Evolutionary conservation across 2,797 vertebrate species (phyloP).

Genomic region (Rhynchotus rufescens): DNA sequence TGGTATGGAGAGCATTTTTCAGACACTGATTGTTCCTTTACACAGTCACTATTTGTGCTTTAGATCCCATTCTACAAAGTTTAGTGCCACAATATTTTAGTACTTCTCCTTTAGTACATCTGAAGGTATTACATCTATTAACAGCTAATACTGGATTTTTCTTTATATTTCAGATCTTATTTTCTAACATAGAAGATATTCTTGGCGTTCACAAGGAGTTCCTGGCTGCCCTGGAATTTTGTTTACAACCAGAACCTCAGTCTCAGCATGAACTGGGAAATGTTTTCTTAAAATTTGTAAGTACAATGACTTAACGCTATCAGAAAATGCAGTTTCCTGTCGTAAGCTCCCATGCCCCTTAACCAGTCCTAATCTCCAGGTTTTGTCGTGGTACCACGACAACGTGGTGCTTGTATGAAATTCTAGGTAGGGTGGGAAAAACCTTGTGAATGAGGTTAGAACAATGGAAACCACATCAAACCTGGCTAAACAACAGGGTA

Average conservation of each 20-base stretch:
- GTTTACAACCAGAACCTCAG: constrained; percentile 93
- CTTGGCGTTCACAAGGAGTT: constrained; percentile 93
- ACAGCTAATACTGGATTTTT: not conserved
- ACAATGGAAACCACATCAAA: constrained; percentile 3
- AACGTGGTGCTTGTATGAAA: constrained; percentile 59
- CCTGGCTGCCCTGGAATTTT: constrained; percentile 88
- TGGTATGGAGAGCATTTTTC: not conserved
- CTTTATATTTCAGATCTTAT: constrained; percentile 87
- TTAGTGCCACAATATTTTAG: not conserved
- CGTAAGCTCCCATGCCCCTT: constrained; percentile 8
- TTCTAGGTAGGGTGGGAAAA: constrained; percentile 79
- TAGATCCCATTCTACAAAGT: not conserved
- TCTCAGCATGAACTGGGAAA: constrained; percentile 93
- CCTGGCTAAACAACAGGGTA: not conserved
- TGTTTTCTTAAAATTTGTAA: constrained; percentile 97
- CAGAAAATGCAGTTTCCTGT: constrained; percentile 79
- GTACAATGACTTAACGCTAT: constrained; percentile 75
- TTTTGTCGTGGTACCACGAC: not conserved
- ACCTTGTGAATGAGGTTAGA: constrained; percentile 49
- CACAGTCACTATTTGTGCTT: not conserved
- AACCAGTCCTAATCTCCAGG: constrained; percentile 70
- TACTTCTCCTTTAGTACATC: not conserved
- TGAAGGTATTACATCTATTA: not conserved
- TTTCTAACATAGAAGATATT: constrained; percentile 98
- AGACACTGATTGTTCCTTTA: not conserved